Conservation (phyloP, 2,888 invertebrate species). For the Trichopoda pennipes region DNA sequence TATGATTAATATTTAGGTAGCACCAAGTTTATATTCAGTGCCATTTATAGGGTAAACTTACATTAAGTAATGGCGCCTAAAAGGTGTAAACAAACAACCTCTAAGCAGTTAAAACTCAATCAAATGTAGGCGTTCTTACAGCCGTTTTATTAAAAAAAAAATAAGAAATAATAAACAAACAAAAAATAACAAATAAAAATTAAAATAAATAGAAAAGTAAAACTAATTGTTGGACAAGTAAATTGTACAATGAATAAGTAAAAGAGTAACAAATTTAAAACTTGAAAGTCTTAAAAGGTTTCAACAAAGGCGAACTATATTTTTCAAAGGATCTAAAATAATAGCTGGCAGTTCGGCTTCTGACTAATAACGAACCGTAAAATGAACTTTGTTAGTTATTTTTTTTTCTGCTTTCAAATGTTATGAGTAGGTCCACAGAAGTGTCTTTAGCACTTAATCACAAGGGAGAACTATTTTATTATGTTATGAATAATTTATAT, state of each 20-base stretch:
- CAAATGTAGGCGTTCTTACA: constrained; percentile 53
- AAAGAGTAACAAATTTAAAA: constrained; percentile 19
- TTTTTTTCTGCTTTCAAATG: too few relatives aligned
- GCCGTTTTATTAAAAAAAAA: constrained; percentile 38
- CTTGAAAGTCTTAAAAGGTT: constrained; percentile 43
- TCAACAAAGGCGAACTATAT: constrained; percentile 16
- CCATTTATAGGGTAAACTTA: not conserved
- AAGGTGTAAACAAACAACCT: constrained; percentile 40
- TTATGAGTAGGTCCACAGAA: too few relatives aligned
- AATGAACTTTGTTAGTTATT: too few relatives aligned
- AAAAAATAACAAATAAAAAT: not conserved
- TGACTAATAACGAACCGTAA: constrained; percentile 7
- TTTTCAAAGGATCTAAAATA: constrained; percentile 15
- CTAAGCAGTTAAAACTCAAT: constrained; percentile 4
- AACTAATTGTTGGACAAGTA: not conserved
- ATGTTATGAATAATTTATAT: too few relatives aligned
- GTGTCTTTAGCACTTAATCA: too few relatives aligned
- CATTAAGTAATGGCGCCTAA: constrained; percentile 38
- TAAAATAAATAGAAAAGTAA: too few relatives aligned
- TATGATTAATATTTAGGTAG: too few relatives aligned
- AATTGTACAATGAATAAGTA: not conserved
- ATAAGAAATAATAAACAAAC: not conserved
- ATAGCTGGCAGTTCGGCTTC: not conserved
- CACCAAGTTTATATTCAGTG: too few relatives aligned
- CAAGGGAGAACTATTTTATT: too few relatives aligned